Evolutionary conservation across 2,888 invertebrate species (phyloP).

Genomic region (Digitonthophagus gazella): DNA sequence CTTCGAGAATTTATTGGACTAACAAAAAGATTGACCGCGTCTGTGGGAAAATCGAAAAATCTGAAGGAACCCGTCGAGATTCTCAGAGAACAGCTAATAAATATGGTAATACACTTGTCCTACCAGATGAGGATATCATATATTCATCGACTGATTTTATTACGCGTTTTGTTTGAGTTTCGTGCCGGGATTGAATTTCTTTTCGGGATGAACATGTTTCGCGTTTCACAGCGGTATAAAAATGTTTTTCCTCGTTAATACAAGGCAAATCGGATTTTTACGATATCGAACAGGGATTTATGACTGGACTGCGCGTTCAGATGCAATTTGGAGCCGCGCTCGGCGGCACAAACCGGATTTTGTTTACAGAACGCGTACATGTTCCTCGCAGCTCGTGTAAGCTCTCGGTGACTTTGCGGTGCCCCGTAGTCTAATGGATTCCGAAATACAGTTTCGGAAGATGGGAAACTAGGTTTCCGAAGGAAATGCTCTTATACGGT

Average conservation of each 20-base stretch:
- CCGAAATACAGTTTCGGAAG: neutral
- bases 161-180: slow-evolving; percentile 13
- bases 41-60: neutral
- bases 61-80: slow-evolving; percentile 5
- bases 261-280: neutral
- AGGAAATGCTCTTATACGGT: neutral
- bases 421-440: neutral
- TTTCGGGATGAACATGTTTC: neutral
- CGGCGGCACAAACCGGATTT: neutral
- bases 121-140: slow-evolving; percentile 14
- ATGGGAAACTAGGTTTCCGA: neutral
- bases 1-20: neutral
- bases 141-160: slow-evolving; percentile 18
- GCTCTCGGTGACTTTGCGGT: neutral
- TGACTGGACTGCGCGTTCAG: neutral
- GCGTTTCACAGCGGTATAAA: neutral
- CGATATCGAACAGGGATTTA: neutral
- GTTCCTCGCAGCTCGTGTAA: neutral
- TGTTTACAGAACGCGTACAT: neutral
- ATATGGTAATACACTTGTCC: slow-evolving; percentile 19
- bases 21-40: neutral
- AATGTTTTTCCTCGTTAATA: neutral
- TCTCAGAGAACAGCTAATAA: slow-evolving; percentile 8
- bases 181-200: slow-evolving; percentile 3
- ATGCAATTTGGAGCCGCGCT: neutral